A percentile compares a stretch with the other conserved stretches of the same genome.
Conservation (phyloP, 1,140 invertebrate species). For the Drosophila sproati region DNA sequence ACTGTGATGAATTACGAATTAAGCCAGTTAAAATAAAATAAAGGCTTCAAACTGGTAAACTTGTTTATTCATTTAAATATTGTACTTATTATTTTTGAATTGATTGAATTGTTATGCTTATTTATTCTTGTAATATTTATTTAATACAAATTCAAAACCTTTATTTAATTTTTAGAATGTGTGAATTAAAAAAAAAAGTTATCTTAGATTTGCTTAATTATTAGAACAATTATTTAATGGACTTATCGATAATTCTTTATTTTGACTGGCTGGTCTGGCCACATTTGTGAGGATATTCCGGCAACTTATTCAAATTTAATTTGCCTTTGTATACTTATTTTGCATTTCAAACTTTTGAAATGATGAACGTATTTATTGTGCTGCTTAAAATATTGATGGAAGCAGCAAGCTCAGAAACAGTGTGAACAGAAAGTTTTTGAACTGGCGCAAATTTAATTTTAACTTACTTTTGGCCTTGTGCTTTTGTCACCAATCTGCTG, state of each 20-base stretch:
- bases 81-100: not conserved
- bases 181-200: not conserved
- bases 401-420: constrained; percentile 10
- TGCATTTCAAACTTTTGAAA: constrained; percentile 7
- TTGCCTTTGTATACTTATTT: not conserved
- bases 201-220: too few relatives aligned
- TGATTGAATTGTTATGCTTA: not conserved
- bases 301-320: too few relatives aligned
- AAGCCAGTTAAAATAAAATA: too few relatives aligned
- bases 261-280: too few relatives aligned
- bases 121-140: too few relatives aligned
- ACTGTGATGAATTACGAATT: too few relatives aligned
- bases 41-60: too few relatives aligned
- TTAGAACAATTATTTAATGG: too few relatives aligned
- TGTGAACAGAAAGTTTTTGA: constrained; percentile 33
- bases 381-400: constrained; percentile 13
- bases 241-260: too few relatives aligned
- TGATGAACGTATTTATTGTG: constrained; percentile 26
- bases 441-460: constrained; percentile 60
- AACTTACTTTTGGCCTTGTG: constrained; percentile 51
- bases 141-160: not conserved
- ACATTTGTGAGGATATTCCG: too few relatives aligned
- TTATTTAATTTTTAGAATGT: constrained; percentile 10
- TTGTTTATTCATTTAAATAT: too few relatives aligned
- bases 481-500: constrained; percentile 49